These are phyloP conservation scores for Neolamprologus brichardi DNA, from an alignment of 2,113 vertebrate species.

Conservation along the genomic window DNA sequence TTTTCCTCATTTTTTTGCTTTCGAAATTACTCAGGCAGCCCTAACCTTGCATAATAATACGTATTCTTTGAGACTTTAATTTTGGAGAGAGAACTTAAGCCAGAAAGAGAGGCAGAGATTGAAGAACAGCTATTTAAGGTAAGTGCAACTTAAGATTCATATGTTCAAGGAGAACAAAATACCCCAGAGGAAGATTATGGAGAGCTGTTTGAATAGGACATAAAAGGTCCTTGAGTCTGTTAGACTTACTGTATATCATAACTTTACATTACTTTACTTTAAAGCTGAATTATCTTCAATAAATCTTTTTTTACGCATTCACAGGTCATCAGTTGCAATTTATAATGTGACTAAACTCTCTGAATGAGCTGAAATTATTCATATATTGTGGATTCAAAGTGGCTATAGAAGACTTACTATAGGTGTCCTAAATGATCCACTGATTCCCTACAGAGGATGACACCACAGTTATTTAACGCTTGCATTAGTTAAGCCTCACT, in stretches of 20 bases:
- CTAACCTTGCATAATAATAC: slow-evolving; percentile 48
- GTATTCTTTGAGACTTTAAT: slow-evolving; percentile 48
- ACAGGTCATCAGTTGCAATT: slow-evolving; percentile 2
- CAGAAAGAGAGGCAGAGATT: slow-evolving; percentile 32
- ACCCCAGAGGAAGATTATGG: slow-evolving; percentile 17
- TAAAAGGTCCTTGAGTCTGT: slow-evolving; percentile 17
- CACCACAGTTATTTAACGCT: slow-evolving; percentile 27
- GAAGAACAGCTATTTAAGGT: slow-evolving; percentile 57
- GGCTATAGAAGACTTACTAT: slow-evolving; percentile 16
- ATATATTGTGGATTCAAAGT: slow-evolving; percentile 1
- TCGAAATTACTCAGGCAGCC: background rate
- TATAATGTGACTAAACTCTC: background rate
- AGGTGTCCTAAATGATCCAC: slow-evolving; percentile 36
- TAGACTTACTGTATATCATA: background rate
- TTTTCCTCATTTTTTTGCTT: background rate
- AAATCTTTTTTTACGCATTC: background rate
- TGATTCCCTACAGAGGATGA: slow-evolving; percentile 7
- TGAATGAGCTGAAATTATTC: background rate
- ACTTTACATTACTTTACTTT: background rate
- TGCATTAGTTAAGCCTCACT: slow-evolving; percentile 33
- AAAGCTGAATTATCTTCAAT: background rate
- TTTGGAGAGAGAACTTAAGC: slow-evolving; percentile 33
- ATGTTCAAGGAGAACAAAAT: slow-evolving; percentile 47
- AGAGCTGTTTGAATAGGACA: slow-evolving; percentile 16
- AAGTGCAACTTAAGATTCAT: slow-evolving; percentile 52